These are phyloP conservation scores for Heliconius aoede DNA, from an alignment of 2,888 invertebrate species.

Conservation along the genomic window DNA sequence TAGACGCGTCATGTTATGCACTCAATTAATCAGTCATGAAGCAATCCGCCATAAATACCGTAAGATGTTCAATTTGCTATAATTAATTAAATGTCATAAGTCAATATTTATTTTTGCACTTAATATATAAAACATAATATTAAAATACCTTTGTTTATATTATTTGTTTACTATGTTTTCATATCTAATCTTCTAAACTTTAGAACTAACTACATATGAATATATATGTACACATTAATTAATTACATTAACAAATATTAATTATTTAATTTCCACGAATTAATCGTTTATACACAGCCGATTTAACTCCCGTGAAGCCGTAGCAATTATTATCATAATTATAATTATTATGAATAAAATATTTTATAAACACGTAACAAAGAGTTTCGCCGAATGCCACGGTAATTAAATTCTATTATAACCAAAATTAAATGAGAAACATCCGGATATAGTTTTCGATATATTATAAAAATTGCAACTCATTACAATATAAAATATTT, in stretches of 20 bases:
- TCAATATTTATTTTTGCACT: background rate
- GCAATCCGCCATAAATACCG: slow-evolving; percentile 48
- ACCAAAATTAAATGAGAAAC: slow-evolving; percentile 1
- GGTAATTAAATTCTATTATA: slow-evolving; percentile 22
- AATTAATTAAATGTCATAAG: slow-evolving; percentile 31
- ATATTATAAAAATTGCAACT: slow-evolving; percentile 10
- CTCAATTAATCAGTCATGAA: slow-evolving; percentile 65
- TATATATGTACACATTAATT: background rate
- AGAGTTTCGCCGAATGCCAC: slow-evolving; percentile 2
- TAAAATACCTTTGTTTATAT: background rate
- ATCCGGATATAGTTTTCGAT: background rate
- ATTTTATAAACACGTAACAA: slow-evolving; percentile 3
- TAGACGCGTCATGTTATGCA: slow-evolving; percentile 67
- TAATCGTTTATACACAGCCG: background rate
- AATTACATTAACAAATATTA: background rate
- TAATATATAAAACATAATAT: background rate
- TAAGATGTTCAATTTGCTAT: slow-evolving; percentile 36
- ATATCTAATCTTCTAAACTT: background rate
- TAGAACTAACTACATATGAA: background rate
- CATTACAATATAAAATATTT: background rate
- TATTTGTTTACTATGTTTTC: background rate
- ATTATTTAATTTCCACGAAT: background rate
- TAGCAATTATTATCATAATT: background rate
- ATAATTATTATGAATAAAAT: slow-evolving; percentile 7
- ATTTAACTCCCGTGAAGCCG: background rate